Base-by-base conservation (phyloP, 2,113 vertebrate species). In the Peromyscus polionotus region DNA sequence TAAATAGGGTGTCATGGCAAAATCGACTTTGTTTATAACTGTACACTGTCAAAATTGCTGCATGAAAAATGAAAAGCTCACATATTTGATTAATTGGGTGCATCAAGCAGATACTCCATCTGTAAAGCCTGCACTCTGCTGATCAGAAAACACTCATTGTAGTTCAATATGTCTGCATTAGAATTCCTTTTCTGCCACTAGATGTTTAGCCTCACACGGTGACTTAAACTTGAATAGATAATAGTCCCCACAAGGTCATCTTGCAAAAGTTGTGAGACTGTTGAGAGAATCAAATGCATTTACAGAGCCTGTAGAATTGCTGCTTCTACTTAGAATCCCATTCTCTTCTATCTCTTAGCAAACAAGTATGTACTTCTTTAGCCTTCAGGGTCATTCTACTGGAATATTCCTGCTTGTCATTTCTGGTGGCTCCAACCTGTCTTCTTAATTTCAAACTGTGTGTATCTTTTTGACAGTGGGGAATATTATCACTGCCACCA, bases 21-120 rank as follows among this genome's bases (percentile, higher is more conserved):
- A 97, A 51, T 80, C 88, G n/a, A 10, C 42, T 84, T 96, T 88
- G n/a, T 92, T 95, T 93, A 67, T 88, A 42, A 16, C 39, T 70
- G 48, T 14, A 76, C 33, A 81, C 11, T 95, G 33, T 95, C 70
- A 83, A n/a, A 92, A 96, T 31, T 92, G 12, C 54, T 91, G 26
- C n/a, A 42, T 81, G 24, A 94, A 87, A 77, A 93, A 24, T 76
- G 22, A 95, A 96, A 91, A 76, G 33, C 51, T 81, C 76, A 76
- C 22, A 75, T 63, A 87, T 88, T 80, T 95, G 36, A 85, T 96
- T 95, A 85, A 7, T 16, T 70, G 10, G n/a, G 0, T 85, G 33
- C 54, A 73, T 90, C 84, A 84, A 67, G 51, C 45, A 92, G 72
- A 70, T 84, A 92, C 24, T 67, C 51, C 59, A 54, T 75, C 57